Evolutionary conservation across 2,888 invertebrate genomes (phyloP), one percentile per base, ranked within the genome.

Genomic region (Barypeithes pellucidus): DNA sequence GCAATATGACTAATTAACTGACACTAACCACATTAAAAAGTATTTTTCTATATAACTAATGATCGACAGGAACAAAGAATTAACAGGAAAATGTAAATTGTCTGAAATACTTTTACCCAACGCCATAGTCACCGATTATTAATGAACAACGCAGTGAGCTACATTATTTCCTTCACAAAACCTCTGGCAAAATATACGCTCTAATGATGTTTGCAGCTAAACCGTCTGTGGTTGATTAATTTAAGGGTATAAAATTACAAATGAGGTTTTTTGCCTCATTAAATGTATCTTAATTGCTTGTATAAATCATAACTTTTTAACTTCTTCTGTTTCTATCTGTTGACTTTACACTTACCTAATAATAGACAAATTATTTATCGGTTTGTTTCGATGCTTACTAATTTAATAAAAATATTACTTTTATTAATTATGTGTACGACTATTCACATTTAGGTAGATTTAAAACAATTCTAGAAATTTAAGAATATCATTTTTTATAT

Each of bases 171-270:
- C 18, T 11, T 1, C 1, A 57, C 33, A 57, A 33, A 33, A 18
- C 16, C 54, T 33, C 12, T 3, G 47, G 9, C 7, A 52, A 52
- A 52, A 14, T 18, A 18, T 57, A 14, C 29, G 14, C 29, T 52
- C 4, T 52, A 29, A 52, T 24, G 14, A 24, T 57, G 54, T 33
- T 33, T 33, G 33, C 3, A n/a, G 33, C 33, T 11, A 57, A 18
- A 57, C 11, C 33, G 33, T 57, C 54, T 33, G 33, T 18, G 11
- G 29, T 57, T 57, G 33, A 33, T 57, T 57, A 57, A 57, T 33
- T 57, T 24, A n/a, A 50, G n/a, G 22, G 12, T 50, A 11, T 50
- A 50, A 12, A 22, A 50, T 50, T 50, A 50, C 43, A 16, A 43
- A 43, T 16, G 43, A 1, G n/a, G 12, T 43, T 43, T 43, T 43